Evolutionary conservation across 2,888 invertebrate genomes (phyloP).

Genomic region (Eupelmus urozonus): DNA sequence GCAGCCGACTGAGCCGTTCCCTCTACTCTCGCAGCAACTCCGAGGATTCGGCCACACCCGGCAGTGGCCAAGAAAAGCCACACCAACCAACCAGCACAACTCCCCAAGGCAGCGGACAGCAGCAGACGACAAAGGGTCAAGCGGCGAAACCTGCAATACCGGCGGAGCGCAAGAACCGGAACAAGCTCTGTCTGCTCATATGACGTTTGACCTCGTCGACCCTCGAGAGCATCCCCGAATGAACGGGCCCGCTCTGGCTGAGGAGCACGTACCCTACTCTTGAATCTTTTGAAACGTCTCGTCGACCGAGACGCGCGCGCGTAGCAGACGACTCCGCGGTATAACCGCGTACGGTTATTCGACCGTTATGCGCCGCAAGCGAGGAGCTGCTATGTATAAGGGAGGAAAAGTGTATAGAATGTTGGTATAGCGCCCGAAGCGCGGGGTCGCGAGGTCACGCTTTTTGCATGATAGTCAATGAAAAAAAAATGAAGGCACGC

Average conservation of each 20-base stretch:
- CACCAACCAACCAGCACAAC: not conserved
- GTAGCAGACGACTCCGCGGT: not conserved
- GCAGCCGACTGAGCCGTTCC: constrained; percentile 79
- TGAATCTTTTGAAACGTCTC: no score
- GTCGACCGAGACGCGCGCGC: no score
- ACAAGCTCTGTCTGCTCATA: constrained; percentile 74
- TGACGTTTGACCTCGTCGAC: constrained; percentile 75
- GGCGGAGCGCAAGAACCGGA: constrained; percentile 74
- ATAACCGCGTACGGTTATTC: no score
- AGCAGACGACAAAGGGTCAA: not conserved
- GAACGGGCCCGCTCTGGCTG: no score
- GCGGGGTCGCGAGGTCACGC: no score
- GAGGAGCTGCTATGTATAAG: no score
- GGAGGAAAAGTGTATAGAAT: no score
- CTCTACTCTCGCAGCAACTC: constrained; percentile 77
- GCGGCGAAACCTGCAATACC: constrained; percentile 67
- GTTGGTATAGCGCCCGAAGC: no score
- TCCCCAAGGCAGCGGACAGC: constrained; percentile 1
- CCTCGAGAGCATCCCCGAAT: constrained; percentile 75
- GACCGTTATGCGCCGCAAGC: no score
- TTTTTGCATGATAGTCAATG: no score
- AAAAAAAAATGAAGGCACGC: no score
- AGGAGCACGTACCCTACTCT: no score
- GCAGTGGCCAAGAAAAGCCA: not conserved
- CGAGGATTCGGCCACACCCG: constrained; percentile 66